Conservation (phyloP, 1,140 invertebrate species). For the Drosophila kepulauana region DNA sequence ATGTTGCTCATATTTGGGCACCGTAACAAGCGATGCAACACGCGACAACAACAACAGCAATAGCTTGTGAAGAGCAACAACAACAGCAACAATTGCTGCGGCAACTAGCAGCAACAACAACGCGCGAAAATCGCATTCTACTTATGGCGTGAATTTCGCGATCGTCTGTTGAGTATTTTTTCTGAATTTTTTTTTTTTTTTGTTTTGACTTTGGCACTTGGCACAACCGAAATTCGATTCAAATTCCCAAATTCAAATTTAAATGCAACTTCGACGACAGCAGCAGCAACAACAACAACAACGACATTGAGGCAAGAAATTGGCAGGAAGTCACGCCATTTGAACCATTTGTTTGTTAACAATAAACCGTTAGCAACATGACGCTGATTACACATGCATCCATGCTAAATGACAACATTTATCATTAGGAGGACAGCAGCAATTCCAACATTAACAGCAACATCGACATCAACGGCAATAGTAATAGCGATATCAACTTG, state of each 20-base stretch:
- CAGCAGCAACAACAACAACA: slow-evolving; percentile 17
- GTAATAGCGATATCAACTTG: slow-evolving; percentile 8
- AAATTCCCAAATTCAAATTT: slow-evolving; percentile 83
- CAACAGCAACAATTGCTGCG: slow-evolving; percentile 38
- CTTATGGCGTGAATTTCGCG: slow-evolving; percentile 80
- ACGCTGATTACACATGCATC: slow-evolving; percentile 52
- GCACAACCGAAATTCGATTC: slow-evolving; percentile 75
- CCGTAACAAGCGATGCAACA: slow-evolving; percentile 78
- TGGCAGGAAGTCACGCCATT: slow-evolving; percentile 79
- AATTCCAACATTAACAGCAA: slow-evolving; percentile 6
- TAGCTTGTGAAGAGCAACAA: slow-evolving; percentile 50
- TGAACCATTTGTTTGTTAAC: slow-evolving; percentile 76
- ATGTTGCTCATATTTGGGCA: slow-evolving; percentile 82
- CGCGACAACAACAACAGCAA: slow-evolving; percentile 69
- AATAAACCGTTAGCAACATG: slow-evolving; percentile 71
- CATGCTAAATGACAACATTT: slow-evolving; percentile 54
- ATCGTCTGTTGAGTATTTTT: slow-evolving; percentile 49
- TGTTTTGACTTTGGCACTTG: slow-evolving; percentile 64
- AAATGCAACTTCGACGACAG: slow-evolving; percentile 64
- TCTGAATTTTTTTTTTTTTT: slow-evolving; percentile 10
- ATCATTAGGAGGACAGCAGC: slow-evolving; percentile 39
- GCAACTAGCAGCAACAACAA: slow-evolving; percentile 50
- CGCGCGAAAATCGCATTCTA: slow-evolving; percentile 81
- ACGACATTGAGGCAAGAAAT: slow-evolving; percentile 51
- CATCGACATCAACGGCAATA: not conserved